A percentile compares a stretch with the other conserved stretches of the same genome.
These are phyloP conservation scores for Mongoloraphidia duomilia DNA, from an alignment of 2,888 invertebrate genomes.

Conservation along the genomic window DNA sequence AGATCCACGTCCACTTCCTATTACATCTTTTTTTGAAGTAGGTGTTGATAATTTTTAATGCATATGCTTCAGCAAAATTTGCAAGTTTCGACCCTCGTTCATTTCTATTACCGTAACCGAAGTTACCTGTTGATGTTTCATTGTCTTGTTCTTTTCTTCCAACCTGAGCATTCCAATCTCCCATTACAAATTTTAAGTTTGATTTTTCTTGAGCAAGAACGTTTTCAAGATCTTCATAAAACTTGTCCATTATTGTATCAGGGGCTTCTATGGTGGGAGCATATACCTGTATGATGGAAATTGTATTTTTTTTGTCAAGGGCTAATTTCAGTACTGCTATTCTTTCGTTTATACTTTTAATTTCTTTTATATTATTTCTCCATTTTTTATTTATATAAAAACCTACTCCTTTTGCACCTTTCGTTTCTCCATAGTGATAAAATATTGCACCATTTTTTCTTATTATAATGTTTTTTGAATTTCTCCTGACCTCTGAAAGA, in stretches of 20 bases:
- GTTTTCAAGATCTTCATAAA: neutral
- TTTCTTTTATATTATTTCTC: too few relatives aligned
- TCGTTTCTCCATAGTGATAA: too few relatives aligned
- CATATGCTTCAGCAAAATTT: slow-evolving; percentile 14
- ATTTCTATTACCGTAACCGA: slow-evolving; percentile 15
- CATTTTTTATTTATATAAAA: too few relatives aligned
- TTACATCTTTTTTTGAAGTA: slow-evolving; percentile 13
- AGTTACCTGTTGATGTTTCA: neutral
- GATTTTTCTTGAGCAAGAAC: neutral
- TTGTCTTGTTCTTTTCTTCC: neutral
- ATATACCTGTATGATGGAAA: neutral
- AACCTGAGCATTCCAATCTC: neutral
- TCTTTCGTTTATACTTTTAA: too few relatives aligned
- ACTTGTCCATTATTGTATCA: neutral
- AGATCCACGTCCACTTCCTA: slow-evolving; percentile 16
- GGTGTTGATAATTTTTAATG: slow-evolving; percentile 15
- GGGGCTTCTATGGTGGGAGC: neutral
- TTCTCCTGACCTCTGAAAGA: too few relatives aligned
- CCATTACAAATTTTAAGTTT: neutral
- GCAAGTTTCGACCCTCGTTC: slow-evolving; percentile 15
- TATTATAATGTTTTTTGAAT: too few relatives aligned
- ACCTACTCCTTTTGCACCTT: too few relatives aligned
- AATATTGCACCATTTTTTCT: too few relatives aligned
- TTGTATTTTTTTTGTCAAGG: too few relatives aligned
- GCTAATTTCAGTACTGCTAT: too few relatives aligned